Base-by-base conservation (phyloP, 2,113 vertebrate genomes). In the Zingel zingel region DNA sequence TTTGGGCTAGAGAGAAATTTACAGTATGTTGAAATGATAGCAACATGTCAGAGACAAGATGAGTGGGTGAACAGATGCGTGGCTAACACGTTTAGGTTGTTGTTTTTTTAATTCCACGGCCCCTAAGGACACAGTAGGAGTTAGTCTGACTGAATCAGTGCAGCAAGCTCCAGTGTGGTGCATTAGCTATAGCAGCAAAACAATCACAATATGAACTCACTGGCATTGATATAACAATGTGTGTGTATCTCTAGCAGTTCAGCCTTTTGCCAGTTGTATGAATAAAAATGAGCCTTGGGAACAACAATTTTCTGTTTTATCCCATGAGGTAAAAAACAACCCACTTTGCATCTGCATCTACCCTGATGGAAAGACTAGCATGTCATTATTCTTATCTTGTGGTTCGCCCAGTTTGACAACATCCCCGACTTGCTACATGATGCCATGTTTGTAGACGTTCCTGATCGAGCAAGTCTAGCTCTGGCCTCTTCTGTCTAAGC, bases 111-210 rank as follows among this genome's bases (percentile, higher is more conserved):
- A n/a, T 68, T 48, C 51, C 18, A 65, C 10, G 2, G 25, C 63
- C 45, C 61, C 58, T 5, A 2, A 70, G 64, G 67, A 25, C 72
- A 73, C 33, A 66, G 50, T 39, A 56, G 8, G 25, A 59, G 57
- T 81, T 81, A 79, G 36, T 81, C 76, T 78, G 75, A 82, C n/a
- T 54, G 51, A 85, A 16, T 81, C 19, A 72, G 48, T 77, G 79
- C 74, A 53, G 23, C 13, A 21, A 54, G 61, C 50, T 54, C 12
- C 19, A 59, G 74, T 58, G 36, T 64, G 6, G 23, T 59, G 11
- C 15, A 13, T 74, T 33, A 74, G 21, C 51, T 30, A 15, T 14
- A 21, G 45, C 50, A 81, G 56, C 21, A 65, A 36, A 57, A 74
- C 23, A 75, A 50, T 68, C 33, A 81, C 56, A 68, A 39, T 45